Percentiles rank a stretch among this genome's conserved stretches.
phyloP scores from a whole-genome alignment of 2,797 vertebrate genomes.

The Aselliscus stoliczkanus region DNA sequence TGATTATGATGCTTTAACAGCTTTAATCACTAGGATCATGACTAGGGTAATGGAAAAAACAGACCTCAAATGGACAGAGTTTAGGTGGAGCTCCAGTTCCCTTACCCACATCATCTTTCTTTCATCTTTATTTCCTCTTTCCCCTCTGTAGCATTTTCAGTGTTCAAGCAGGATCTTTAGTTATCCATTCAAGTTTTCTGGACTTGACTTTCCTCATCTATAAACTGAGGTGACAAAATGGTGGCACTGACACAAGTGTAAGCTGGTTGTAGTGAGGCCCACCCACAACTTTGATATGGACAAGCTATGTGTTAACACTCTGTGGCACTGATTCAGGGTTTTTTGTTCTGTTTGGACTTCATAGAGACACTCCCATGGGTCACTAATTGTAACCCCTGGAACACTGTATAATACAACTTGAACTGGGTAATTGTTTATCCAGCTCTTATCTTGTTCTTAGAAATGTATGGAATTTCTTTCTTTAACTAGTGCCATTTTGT shows the following conservation, averaged over 20 bases:
- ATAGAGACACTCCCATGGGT: background rate
- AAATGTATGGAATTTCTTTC: background rate
- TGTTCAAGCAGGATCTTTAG: background rate
- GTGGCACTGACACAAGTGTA: no score
- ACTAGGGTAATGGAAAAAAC: background rate
- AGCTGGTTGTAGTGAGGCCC: background rate
- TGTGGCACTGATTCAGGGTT: background rate
- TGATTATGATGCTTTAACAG: background rate
- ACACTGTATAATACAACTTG: background rate
- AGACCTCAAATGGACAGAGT: background rate
- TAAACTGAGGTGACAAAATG: background rate
- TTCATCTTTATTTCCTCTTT: background rate
- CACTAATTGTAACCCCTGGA: background rate
- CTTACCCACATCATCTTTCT: background rate
- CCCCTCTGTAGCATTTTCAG: background rate
- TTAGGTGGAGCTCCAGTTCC: background rate
- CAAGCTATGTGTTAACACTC: background rate
- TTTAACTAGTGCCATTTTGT: background rate
- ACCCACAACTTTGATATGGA: background rate
- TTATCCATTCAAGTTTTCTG: background rate
- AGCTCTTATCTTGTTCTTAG: background rate
- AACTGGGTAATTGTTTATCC: background rate
- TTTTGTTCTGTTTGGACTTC: background rate
- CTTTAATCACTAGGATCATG: background rate
- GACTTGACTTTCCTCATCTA: background rate